Evolutionary conservation across 2,113 vertebrate genomes (phyloP), one percentile per base, ranked within the genome.

Genomic region (Phycodurus eques): DNA sequence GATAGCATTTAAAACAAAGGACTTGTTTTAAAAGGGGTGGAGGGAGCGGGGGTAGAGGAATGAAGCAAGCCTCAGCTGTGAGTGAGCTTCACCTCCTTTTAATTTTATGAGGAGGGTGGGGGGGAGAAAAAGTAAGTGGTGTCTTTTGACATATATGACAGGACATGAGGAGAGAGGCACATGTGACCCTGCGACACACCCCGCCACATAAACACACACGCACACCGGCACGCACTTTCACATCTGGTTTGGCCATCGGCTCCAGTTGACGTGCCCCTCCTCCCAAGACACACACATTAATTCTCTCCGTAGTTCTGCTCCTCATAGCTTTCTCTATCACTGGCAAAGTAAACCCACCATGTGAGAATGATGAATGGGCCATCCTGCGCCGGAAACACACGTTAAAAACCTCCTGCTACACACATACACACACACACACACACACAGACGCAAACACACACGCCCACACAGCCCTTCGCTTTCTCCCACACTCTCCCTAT

Each of bases 301-400:
- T 91, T 85, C 83, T 86, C 76, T 75, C 75, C 6, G 67, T 84
- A 72, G 78, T 80, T 86, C 83, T 81, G 83, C 85, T 84, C 79
- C 85, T 85, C 84, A 76, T 84, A 74, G 69, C 73, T 83, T 72
- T 91, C 85, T 85, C 86, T 85, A 86, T 89, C 89, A 90, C 84
- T 85, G 87, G 86, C 90, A 91, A 88, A 91, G 85, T 88, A 90
- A 87, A 91, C 77, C 84, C 82, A 83, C 85, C 82, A 90, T 81
- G 88, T 91, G 88, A 92, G 89, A 80, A 88, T 92, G 90, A 92
- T 93, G 86, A 88, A 92, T 93, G 91, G 75, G 86, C 82, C 76
- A 84, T 87, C 84, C 85, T 82, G 81, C 80, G 79, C 86, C 83
- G 87, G 90, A 91, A 89, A 89, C 87, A 85, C 81, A 88, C 71